Evolutionary conservation across 2,113 vertebrate genomes (phyloP).

Genomic region (Elachura formosa): DNA sequence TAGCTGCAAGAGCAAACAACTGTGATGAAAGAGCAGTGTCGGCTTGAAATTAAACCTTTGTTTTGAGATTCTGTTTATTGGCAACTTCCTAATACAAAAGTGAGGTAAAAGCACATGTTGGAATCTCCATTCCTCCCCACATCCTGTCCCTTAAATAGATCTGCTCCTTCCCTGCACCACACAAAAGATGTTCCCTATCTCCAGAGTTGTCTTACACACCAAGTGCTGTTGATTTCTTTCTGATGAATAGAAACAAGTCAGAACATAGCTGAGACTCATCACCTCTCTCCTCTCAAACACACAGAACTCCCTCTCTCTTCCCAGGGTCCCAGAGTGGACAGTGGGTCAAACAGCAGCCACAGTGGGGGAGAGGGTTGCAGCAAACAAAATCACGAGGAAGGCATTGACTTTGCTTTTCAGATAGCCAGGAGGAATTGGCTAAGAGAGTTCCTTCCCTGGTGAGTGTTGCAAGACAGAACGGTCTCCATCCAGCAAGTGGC

Average conservation of each 20-base stretch:
- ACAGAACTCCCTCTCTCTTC: neutral
- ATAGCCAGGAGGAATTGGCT: constrained; percentile 25
- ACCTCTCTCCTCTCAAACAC: neutral
- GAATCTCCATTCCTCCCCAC: neutral
- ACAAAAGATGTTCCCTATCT: neutral
- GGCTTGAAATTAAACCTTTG: neutral
- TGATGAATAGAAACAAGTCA: neutral
- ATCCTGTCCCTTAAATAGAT: neutral
- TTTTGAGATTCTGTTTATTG: neutral
- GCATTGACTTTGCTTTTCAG: constrained; percentile 35
- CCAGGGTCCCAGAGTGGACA: constrained; percentile 10
- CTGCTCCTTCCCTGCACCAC: neutral
- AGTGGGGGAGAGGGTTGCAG: constrained; percentile 55
- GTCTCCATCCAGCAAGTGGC: neutral
- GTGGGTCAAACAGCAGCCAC: constrained; percentile 55
- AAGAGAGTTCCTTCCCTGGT: neutral
- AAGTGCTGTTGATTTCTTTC: constrained; percentile 9
- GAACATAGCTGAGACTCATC: neutral
- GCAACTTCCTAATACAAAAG: neutral
- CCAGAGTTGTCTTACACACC: neutral
- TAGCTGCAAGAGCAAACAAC: neutral
- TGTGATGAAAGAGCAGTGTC: neutral
- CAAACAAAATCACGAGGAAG: constrained; percentile 46
- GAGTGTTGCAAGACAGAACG: neutral
- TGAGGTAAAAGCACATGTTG: neutral